Conservation (phyloP, 2,888 invertebrate species). For the Trissoscelio sp. region DNA sequence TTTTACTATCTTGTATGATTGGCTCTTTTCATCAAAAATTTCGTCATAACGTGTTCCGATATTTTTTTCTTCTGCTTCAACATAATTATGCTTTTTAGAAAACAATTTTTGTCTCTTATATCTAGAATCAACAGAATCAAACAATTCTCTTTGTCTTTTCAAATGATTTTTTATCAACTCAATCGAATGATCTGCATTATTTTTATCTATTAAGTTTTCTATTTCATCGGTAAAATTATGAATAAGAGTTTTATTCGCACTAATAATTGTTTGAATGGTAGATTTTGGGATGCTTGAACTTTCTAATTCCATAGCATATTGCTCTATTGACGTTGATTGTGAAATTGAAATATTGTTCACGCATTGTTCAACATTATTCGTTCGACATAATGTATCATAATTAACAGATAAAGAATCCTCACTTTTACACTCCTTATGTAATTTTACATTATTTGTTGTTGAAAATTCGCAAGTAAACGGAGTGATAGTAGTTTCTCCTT, state of each 20-base stretch:
- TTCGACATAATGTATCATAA: background rate
- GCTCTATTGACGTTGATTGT: conserved; percentile 11
- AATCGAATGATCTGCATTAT: background rate
- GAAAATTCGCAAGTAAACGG: too few relatives aligned
- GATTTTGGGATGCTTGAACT: conserved; percentile 47
- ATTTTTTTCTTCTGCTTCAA: conserved; percentile 5
- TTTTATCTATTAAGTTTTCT: conserved; percentile 5
- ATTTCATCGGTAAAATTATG: conserved; percentile 15
- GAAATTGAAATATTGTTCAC: background rate
- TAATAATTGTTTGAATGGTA: conserved; percentile 39
- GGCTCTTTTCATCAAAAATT: conserved; percentile 29
- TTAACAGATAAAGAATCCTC: background rate
- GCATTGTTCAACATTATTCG: too few relatives aligned
- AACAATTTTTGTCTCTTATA: conserved; percentile 50
- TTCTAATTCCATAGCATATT: conserved; percentile 29
- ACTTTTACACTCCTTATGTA: too few relatives aligned
- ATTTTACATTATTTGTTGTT: too few relatives aligned
- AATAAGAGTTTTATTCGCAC: conserved; percentile 28
- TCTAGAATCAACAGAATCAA: conserved; percentile 23
- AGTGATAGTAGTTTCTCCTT: too few relatives aligned
- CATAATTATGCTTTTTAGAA: too few relatives aligned
- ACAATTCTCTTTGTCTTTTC: conserved; percentile 16
- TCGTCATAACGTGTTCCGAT: conserved; percentile 57
- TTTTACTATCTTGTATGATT: conserved; percentile 25
- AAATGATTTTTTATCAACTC: conserved; percentile 6